These are phyloP conservation scores for Champsocephalus esox DNA, from an alignment of 2,797 vertebrate species.

Conservation along the genomic window DNA sequence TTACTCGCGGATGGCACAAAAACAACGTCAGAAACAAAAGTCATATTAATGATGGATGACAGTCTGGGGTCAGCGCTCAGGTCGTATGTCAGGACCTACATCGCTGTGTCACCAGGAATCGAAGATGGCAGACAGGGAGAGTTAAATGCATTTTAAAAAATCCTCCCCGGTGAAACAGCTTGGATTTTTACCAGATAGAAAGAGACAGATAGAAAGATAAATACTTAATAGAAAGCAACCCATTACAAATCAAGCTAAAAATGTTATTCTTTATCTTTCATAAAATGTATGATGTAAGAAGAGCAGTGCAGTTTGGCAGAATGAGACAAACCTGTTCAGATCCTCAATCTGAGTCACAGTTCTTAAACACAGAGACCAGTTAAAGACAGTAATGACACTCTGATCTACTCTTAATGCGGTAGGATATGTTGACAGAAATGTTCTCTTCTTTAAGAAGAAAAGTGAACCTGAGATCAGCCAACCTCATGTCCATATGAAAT, in stretches of 20 bases:
- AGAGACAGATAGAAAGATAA: background rate
- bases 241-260: background rate
- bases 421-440: constrained; percentile 31
- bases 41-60: constrained; percentile 77
- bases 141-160: constrained; percentile 11
- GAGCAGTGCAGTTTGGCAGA: background rate
- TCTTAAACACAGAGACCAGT: constrained; percentile 23
- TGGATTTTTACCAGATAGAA: background rate
- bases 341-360: background rate
- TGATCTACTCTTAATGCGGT: constrained; percentile 24
- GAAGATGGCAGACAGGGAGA: constrained; percentile 19
- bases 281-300: constrained; percentile 15
- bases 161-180: background rate
- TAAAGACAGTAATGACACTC: constrained; percentile 39
- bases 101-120: constrained; percentile 27
- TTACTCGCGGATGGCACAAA: constrained; percentile 53
- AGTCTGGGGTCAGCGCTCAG: constrained; percentile 63
- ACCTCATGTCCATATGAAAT: constrained; percentile 44
- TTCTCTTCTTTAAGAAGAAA: constrained; percentile 22
- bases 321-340: background rate
- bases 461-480: constrained; percentile 24
- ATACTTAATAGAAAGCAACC: background rate
- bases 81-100: constrained; percentile 56
- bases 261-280: background rate
- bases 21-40: constrained; percentile 71